Percentiles rank a stretch among this genome's conserved stretches.
Evolutionary conservation across 2,797 vertebrate genomes (phyloP).

Genomic region (Sarcophilus harrisii): DNA sequence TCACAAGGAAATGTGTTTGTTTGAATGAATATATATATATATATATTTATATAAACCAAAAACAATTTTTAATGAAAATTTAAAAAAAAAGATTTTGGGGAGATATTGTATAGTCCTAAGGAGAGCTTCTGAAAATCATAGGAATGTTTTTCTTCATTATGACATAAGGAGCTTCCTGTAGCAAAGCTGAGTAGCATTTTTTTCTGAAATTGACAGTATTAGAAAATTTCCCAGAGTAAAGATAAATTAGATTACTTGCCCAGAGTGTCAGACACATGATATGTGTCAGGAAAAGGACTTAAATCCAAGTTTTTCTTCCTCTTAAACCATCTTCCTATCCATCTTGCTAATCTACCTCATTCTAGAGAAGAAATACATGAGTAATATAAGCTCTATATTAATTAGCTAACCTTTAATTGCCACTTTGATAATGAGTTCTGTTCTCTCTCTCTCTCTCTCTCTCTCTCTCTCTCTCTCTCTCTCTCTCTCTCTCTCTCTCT

Average conservation of each 20-base stretch:
- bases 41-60: too few species aligned
- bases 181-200: neutral
- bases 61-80: too few species aligned
- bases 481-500: neutral
- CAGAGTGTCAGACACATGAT: neutral
- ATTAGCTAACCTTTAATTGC: neutral
- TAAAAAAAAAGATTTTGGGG: neutral
- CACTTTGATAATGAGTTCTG: neutral
- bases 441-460: neutral
- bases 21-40: too few species aligned
- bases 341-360: neutral
- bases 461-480: neutral
- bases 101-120: neutral
- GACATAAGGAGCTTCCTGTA: neutral
- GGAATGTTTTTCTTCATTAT: neutral
- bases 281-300: neutral
- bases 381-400: neutral
- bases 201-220: neutral
- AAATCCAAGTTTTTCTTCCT: neutral
- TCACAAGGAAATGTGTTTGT: too few species aligned
- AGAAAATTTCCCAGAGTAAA: neutral
- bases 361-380: neutral
- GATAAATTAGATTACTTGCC: neutral
- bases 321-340: neutral
- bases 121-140: neutral